Conservation (phyloP, 1,140 invertebrate genomes). For the Drosophila equinoxialis region DNA sequence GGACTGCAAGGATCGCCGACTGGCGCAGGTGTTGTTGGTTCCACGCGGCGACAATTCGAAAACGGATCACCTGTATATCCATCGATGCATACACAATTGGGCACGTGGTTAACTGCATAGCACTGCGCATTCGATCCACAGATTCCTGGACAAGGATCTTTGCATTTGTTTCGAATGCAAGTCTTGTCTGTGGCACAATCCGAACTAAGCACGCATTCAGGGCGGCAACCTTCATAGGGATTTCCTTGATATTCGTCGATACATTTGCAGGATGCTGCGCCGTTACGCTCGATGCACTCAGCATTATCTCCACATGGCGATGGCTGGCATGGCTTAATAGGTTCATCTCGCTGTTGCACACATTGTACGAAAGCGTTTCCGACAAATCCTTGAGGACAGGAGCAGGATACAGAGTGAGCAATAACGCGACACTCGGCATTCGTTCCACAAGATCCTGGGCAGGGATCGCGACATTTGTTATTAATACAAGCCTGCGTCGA, state of each 20-base stretch:
- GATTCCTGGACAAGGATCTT: slow-evolving; percentile 90
- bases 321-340: slow-evolving; percentile 85
- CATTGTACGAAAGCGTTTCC: slow-evolving; percentile 90
- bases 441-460: slow-evolving; percentile 88
- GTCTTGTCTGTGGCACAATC: slow-evolving; percentile 89
- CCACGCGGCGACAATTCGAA: slow-evolving; percentile 86
- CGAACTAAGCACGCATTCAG: slow-evolving; percentile 89
- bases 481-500: slow-evolving; percentile 88
- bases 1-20: slow-evolving; percentile 87
- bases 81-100: slow-evolving; percentile 88
- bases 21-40: slow-evolving; percentile 85
- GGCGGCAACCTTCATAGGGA: slow-evolving; percentile 89
- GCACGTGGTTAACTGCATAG: slow-evolving; percentile 88
- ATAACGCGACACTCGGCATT: slow-evolving; percentile 90
- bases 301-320: slow-evolving; percentile 89
- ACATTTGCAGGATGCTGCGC: slow-evolving; percentile 88
- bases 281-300: slow-evolving; percentile 87
- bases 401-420: slow-evolving; percentile 89
- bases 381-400: slow-evolving; percentile 87
- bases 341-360: slow-evolving; percentile 84
- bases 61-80: slow-evolving; percentile 92
- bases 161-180: slow-evolving; percentile 89
- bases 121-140: slow-evolving; percentile 90
- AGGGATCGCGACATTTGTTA: slow-evolving; percentile 88
- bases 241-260: slow-evolving; percentile 88